Evolutionary conservation across 2,113 vertebrate genomes (phyloP).

Genomic region (Mus spicilegus): DNA sequence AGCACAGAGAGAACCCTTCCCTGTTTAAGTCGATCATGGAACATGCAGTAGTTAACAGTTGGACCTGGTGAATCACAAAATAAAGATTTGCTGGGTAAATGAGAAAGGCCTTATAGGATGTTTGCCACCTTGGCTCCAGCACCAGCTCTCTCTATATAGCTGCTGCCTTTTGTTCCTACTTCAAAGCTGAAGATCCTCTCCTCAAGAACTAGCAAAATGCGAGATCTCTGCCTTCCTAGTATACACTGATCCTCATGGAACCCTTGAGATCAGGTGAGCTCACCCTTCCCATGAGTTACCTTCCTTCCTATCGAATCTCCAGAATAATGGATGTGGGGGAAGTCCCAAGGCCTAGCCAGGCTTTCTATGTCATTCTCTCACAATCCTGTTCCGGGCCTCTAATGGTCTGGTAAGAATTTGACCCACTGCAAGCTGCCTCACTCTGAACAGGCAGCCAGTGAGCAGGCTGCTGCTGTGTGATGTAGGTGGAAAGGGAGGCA

Average conservation of each 20-base stretch:
- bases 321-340: neutral
- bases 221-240: neutral
- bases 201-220: neutral
- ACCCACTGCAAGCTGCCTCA: neutral
- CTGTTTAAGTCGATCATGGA: neutral
- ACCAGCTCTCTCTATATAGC: neutral
- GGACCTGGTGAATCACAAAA: constrained; percentile 38
- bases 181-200: constrained; percentile 31
- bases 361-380: constrained; percentile 9
- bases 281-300: neutral
- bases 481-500: constrained; percentile 81
- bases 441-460: constrained; percentile 22
- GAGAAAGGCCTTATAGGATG: constrained; percentile 26
- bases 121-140: neutral
- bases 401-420: neutral
- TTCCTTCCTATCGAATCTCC: constrained; percentile 2
- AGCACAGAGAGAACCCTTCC: neutral
- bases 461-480: constrained; percentile 68
- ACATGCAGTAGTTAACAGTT: constrained; percentile 26
- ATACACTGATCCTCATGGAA: neutral
- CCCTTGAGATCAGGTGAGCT: neutral
- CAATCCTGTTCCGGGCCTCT: neutral
- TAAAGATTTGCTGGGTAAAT: constrained; percentile 50
- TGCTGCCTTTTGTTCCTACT: neutral
- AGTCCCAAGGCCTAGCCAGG: constrained; percentile 23